phyloP scores from a whole-genome alignment of 1,140 invertebrate genomes.

The Lordiphosa stackelbergi region DNA sequence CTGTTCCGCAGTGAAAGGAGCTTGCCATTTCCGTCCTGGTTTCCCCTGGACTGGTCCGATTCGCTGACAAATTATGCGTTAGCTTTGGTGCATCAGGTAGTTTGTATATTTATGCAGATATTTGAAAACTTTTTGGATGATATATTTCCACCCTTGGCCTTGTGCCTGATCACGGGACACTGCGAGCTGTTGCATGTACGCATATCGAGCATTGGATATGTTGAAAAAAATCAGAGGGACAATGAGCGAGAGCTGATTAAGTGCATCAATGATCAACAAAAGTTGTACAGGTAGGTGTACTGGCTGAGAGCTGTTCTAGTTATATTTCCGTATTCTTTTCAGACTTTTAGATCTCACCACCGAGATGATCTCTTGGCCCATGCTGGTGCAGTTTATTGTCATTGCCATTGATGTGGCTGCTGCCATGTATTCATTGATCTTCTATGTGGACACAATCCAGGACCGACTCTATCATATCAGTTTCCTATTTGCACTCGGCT shows the following conservation, averaged over 20 bases:
- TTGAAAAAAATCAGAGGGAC: background rate
- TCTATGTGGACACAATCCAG: constrained; percentile 30
- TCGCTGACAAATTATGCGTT: constrained; percentile 22
- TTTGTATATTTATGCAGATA: constrained; percentile 25
- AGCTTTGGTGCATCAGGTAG: constrained; percentile 36
- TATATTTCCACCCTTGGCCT: constrained; percentile 40
- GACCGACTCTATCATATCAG: constrained; percentile 33
- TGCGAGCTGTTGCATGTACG: constrained; percentile 46
- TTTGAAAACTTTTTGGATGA: constrained; percentile 50
- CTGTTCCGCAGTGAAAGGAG: constrained; percentile 18
- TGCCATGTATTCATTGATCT: constrained; percentile 31
- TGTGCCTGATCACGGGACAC: constrained; percentile 46
- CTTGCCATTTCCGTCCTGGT: constrained; percentile 49
- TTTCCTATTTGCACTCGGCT: constrained; percentile 31
- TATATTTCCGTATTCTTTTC: background rate
- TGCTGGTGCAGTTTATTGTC: constrained; percentile 60
- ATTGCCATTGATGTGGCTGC: constrained; percentile 46
- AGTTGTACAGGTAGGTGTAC: constrained; percentile 41
- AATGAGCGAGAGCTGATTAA: constrained; percentile 38
- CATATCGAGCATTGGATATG: constrained; percentile 42
- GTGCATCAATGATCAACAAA: constrained; percentile 55
- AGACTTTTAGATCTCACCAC: constrained; percentile 38
- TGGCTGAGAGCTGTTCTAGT: background rate
- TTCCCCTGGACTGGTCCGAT: constrained; percentile 56
- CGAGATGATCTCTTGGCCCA: constrained; percentile 44